Base-by-base conservation (phyloP, 2,888 invertebrate genomes). In the Hirtodrosophila cameraria region DNA sequence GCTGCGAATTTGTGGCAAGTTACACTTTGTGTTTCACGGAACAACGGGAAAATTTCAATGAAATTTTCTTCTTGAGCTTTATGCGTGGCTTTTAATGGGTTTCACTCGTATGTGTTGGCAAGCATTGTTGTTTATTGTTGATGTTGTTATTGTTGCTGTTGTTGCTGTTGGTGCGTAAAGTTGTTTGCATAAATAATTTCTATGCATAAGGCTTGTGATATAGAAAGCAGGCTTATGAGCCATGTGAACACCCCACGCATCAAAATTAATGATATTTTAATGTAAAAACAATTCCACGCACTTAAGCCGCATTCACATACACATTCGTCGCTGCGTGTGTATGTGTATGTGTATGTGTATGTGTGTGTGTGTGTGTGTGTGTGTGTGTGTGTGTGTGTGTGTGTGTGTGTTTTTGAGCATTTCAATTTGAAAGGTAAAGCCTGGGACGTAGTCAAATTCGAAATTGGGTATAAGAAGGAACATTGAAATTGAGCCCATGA, bases 251-350 rank as follows among this genome's bases (percentile, higher is more conserved):
- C 38, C 38, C 31, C 61, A 63, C 59, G 65, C 68, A 78, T 75
- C 62, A 69, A 74, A 84, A 75, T 75, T 81, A 86, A 86, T 84
- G 86, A 85, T 81, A 84, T 86, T 86, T 84, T 84, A 86, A 84
- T 84, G 84, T 76, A 86, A 81, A 84, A 86, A 82, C 84, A 86
- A 84, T 86, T 78, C 65, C 68, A 82, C 70, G 65, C 83, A 86
- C 83, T 86, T 86, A 76, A 80, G 86, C 86, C 60, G 50, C 49
- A 68, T 69, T 78, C 75, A 74, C 57, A 67, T 45, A 57, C 61
- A 68, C 48, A n/a, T n/a, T n/a, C n/a, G n/a, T n/a, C n/a, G n/a
- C n/a, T n/a, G n/a, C 6, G 23, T 57, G 53, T 60, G 25, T 33
- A 23, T 7, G 35, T 15, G n/a, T 27, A 20, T n/a, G 9, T 35